Base-by-base conservation (phyloP, 2,888 invertebrate species). In the Mythimna lalbum region DNA sequence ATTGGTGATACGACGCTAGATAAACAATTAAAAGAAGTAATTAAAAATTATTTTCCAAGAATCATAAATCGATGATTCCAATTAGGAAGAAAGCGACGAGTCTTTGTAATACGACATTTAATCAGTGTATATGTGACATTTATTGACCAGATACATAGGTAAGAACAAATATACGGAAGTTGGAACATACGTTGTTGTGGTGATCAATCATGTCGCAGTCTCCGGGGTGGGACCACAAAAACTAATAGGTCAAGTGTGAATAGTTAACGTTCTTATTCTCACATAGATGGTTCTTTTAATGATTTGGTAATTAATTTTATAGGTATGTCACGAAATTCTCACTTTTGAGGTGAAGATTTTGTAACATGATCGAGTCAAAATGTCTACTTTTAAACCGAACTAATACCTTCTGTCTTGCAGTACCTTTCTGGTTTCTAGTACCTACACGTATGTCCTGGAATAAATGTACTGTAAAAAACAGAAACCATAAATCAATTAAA, bases 141-240 rank as follows among this genome's bases (percentile, higher is more conserved):
- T 78, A 81, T 71, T 69, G 62, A 65, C n/a, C 49, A 70, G 65
- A 64, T 67, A 69, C 23, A 63, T 55, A 57, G 36, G 57, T 36
- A 63, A 49, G 43, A 64, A 79, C 70, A 73, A 73, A 73, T 53
- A 70, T 27, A 53, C 4, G 49, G 61, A 76, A 79, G 73, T 79
- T 73, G 43, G 64, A 68, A 73, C 62, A 57, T 63, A 63, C 62
- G 39, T 55, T 76, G 67, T 69, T 71, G 66, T 36, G 57, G 75
- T 72, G 62, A 82, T 82, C 78, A 78, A 82, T 81, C 84, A 81
- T 83, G 84, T 68, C 59, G 19, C 62, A 69, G 68, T 64, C 72
- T 71, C 61, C 43, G 47, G 53, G 64, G 75, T 63, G 53, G 63
- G 53, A 72, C 55, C 50, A 68, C 73, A 66, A 78, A 73, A 77